Evolutionary conservation across 2,113 vertebrate species (phyloP), one percentile per base, ranked within the genome.

Genomic region (Patagioenas fasciata): DNA sequence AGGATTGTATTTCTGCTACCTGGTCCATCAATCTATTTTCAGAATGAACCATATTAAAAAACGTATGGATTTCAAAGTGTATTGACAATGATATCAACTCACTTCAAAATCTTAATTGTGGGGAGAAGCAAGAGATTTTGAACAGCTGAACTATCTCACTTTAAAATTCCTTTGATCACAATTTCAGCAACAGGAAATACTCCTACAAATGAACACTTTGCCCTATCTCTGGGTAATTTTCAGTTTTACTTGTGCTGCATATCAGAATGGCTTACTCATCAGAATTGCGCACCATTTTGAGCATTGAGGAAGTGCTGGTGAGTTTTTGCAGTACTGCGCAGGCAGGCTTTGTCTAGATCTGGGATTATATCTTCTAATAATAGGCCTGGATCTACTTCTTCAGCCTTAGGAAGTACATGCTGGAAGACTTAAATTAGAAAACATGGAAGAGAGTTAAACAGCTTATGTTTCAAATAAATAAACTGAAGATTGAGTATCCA

Each of bases 391-490:
- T n/a, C 25, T 87, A 87, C 57, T 92, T 61, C 32, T 71, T 34
- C 86, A 67, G 23, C 28, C 28, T 89, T 24, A 36, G 92, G 34
- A 93, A 95, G 34, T 74, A 81, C 34, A 28, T 54, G 72, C 14
- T 80, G 62, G 72, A 23, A 32, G n/a, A 85, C 73, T 88, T 91
- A 50, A 92, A 84, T 80, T 53, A 77, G 81, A 44, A 95, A 88
- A 85, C 34, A 94, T 11, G 21, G 9, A 79, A 92, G 29, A 80
- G 48, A 85, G 40, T 47, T 74, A 32, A 94, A 57, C 26, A 67
- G 29, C 25, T 40, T n/a, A 34, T 5, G 6, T 79, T 90, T 85
- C n/a, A 85, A 80, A 75, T 10, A 83, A 81, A 73, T 62, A 60
- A 74, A 78, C 1, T 58, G 29, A 71, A 91, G 82, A 79, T 2